phyloP scores from a whole-genome alignment of 2,113 vertebrate species.

The Meriones unguiculatus region DNA sequence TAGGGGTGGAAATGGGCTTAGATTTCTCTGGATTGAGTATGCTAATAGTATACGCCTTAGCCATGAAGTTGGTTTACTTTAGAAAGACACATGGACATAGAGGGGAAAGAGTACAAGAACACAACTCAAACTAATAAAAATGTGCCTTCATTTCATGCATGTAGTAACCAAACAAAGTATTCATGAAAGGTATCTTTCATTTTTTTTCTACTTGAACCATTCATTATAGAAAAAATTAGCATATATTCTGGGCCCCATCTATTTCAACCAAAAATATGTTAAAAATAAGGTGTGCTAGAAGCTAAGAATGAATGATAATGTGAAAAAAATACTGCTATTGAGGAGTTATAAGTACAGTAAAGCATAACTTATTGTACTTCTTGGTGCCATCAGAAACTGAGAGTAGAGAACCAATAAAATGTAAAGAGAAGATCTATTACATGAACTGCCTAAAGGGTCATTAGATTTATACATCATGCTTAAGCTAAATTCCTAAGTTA shows the following conservation, averaged over 20 bases:
- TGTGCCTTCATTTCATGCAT: background rate
- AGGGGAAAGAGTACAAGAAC: background rate
- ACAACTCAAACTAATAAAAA: background rate
- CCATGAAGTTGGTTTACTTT: background rate
- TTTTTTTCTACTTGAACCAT: background rate
- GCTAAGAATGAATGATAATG: background rate
- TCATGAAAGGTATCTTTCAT: background rate
- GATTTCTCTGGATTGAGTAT: background rate
- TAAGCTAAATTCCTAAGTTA: conserved; percentile 67
- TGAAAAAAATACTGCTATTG: background rate
- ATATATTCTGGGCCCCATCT: background rate
- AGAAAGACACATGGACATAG: background rate
- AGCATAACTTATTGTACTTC: conserved; percentile 21
- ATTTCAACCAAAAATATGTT: conserved; percentile 1
- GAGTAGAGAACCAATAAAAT: conserved; percentile 63
- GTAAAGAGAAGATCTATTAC: conserved; percentile 75
- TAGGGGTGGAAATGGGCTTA: background rate
- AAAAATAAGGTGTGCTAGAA: background rate
- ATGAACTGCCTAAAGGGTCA: conserved; percentile 77
- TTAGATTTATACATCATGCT: conserved; percentile 69
- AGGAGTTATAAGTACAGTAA: background rate
- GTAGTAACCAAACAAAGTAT: background rate
- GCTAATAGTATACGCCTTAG: background rate
- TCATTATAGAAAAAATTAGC: background rate
- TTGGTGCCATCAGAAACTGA: background rate